Percentiles rank a stretch among this genome's conserved stretches.
Conservation (phyloP, 2,797 vertebrate species). For the Lepidocolaptes lacrymiger region DNA sequence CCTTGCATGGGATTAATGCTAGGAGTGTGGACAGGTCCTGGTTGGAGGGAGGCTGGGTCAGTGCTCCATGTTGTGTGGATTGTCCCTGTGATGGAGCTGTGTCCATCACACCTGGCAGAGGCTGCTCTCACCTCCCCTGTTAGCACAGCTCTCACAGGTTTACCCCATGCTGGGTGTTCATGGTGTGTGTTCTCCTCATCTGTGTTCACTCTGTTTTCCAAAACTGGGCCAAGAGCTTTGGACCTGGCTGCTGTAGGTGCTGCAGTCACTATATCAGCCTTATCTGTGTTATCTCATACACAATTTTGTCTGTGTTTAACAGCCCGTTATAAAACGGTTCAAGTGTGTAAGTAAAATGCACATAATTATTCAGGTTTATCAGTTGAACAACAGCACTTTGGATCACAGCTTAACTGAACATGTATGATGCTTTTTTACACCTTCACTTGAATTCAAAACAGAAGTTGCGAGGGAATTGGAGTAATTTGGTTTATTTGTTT, state of each 20-base stretch:
- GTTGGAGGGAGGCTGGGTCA: neutral
- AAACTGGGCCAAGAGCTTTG: neutral
- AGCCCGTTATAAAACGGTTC: neutral
- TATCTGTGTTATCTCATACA: neutral
- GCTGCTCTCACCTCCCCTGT: neutral
- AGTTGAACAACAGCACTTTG: neutral
- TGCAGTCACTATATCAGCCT: neutral
- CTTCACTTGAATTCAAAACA: neutral
- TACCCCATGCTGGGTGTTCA: rapidly evolving
- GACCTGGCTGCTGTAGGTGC: neutral
- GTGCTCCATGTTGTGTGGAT: rapidly evolving
- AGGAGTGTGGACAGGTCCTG: neutral
- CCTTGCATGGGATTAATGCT: rapidly evolving
- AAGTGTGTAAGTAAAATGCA: neutral
- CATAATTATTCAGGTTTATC: neutral
- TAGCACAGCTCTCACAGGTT: neutral
- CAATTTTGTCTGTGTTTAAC: neutral
- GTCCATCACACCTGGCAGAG: neutral
- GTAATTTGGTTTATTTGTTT: neutral
- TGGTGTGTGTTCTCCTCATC: neutral
- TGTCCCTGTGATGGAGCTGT: neutral
- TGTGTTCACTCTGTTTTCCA: neutral
- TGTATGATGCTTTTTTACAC: neutral
- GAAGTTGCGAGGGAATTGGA: neutral
- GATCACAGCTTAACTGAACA: neutral